Conservation (phyloP, 2,888 invertebrate genomes). For the Axea sp. region DNA sequence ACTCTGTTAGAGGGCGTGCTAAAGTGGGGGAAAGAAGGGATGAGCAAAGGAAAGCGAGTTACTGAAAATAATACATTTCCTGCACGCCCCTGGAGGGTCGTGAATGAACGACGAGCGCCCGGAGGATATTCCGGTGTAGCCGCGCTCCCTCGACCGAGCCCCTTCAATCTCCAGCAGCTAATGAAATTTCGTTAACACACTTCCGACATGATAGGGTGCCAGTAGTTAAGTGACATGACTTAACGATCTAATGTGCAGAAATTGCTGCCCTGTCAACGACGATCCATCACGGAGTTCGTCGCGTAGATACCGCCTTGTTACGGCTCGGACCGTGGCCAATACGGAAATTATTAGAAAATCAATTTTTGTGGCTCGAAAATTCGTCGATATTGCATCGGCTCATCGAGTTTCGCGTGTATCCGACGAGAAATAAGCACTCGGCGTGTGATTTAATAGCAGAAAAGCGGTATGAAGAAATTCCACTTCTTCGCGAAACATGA, state of each 20-base stretch:
- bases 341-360: conserved; percentile 37
- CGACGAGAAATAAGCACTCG: not conserved
- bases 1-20: conserved; percentile 22
- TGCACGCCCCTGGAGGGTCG: conserved; percentile 59
- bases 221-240: conserved; percentile 55
- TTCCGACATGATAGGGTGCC: conserved; percentile 58
- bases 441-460: not conserved
- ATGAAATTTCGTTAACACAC: conserved; percentile 63
- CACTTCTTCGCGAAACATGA: too few relatives aligned
- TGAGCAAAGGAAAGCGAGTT: conserved; percentile 39
- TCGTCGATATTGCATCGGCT: conserved; percentile 21
- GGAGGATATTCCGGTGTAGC: conserved; percentile 53
- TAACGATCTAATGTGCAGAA: conserved; percentile 48
- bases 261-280: conserved; percentile 5
- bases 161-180: conserved; percentile 62
- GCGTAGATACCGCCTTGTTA: conserved; percentile 21
- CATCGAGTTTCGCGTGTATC: conserved; percentile 5
- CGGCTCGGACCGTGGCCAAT: conserved; percentile 50
- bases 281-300: conserved; percentile 10
- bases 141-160: conserved; percentile 29
- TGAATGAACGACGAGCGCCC: conserved; percentile 55
- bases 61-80: conserved; percentile 67
- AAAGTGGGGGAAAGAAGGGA: conserved; percentile 9
- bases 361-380: conserved; percentile 39
- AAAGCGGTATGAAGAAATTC: conserved; percentile 2